Evolutionary conservation across 2,797 vertebrate species (phyloP), one percentile per base, ranked within the genome.

Genomic region (Paramormyrops hopkinsi): DNA sequence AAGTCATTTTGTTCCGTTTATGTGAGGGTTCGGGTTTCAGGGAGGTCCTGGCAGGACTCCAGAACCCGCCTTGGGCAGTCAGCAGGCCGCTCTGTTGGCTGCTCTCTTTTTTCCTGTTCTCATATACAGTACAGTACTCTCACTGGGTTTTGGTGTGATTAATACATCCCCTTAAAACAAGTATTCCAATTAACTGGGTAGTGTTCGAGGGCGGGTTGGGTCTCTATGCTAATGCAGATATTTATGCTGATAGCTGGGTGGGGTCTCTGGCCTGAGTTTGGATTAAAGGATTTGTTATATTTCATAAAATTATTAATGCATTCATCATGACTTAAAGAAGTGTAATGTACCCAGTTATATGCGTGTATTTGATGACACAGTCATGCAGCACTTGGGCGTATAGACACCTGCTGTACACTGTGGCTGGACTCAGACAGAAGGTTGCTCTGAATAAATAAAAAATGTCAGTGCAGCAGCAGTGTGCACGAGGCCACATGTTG

Each of bases 1-100:
- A 90, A 90, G 88, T 87, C n/a, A 83, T 89, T 89, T 88, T 88
- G 83, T 48, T 85, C 87, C 22, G 56, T 85, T 88, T 89, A 84
- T 44, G 51, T 65, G 46, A 54, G 82, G 86, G 56, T 56, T 84
- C 41, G 51, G 54, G 85, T 53, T 87, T 62, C 69, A 33, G 50
- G 87, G 56, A 25, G 25, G 85, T 51, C 17, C 54, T 88, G 86
- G 89, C 89, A 9, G 22, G 3, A 12, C 2, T 82, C 89, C 89
- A 89, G 22, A 46, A 51, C 86, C 51, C 11, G 33, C 69, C 41
- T 86, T 88, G 56, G 37, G 79, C 48, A 62, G 65, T 59, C 73
- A 51, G 53, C 22, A n/a, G 17, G 65, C 37, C 48, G 4, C 46
- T 8, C 7, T 48, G 25, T 88, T 25, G 50, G 48, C 73, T 29